Evolutionary conservation across 2,113 vertebrate genomes (phyloP).

Genomic region (Propithecus coquereli): DNA sequence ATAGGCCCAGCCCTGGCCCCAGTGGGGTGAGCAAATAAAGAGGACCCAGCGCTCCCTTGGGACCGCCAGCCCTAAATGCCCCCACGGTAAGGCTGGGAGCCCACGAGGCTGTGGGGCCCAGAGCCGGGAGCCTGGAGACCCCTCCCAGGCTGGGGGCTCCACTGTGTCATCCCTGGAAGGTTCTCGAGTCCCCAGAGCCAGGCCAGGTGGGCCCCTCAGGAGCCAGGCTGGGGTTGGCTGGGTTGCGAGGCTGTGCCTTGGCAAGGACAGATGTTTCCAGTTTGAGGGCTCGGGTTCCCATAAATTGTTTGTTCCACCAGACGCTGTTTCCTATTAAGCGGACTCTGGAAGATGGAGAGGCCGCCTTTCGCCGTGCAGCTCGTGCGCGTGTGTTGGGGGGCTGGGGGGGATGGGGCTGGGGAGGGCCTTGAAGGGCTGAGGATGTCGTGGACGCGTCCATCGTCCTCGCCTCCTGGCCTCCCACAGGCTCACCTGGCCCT

Average conservation of each 20-base stretch:
- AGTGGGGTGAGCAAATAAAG: neutral
- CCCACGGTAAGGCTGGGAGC: neutral
- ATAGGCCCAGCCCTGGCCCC: neutral
- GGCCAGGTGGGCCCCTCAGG: neutral
- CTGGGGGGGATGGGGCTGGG: neutral
- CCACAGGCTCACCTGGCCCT: neutral
- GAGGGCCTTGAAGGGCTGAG: neutral
- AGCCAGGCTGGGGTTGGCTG: neutral
- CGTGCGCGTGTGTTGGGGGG: neutral
- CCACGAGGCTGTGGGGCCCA: neutral
- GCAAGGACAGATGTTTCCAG: constrained; percentile 58
- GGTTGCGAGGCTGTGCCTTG: neutral
- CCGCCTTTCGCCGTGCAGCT: fast-evolving
- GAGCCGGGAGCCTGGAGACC: neutral
- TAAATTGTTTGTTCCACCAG: constrained; percentile 53
- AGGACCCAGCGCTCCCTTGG: neutral
- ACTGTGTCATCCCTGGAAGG: neutral
- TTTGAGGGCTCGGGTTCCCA: constrained; percentile 55
- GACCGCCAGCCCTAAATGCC: neutral
- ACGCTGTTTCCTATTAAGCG: constrained; percentile 64
- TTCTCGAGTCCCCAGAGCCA: neutral
- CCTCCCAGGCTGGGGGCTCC: neutral
- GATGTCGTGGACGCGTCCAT: neutral
- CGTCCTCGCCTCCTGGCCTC: neutral
- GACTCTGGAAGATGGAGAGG: neutral